phyloP scores from a whole-genome alignment of 2,113 vertebrate species.

The Oncorhynchus kisutch region DNA sequence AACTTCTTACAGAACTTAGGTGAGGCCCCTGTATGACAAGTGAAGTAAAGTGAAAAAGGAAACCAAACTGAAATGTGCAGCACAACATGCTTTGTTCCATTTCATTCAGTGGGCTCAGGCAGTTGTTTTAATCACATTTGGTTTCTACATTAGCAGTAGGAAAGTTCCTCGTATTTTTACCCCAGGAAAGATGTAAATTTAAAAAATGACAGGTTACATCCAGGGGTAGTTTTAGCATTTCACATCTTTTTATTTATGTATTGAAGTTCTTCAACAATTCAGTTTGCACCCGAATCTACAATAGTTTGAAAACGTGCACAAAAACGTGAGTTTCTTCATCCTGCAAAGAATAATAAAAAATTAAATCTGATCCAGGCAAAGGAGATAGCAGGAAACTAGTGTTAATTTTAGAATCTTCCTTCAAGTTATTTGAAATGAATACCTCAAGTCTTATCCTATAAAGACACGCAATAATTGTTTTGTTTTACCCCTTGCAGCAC shows the following conservation, averaged over 20 bases:
- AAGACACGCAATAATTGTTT: constrained; percentile 62
- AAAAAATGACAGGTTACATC: not conserved
- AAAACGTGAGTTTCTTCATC: constrained; percentile 79
- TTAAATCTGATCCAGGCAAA: constrained; percentile 79
- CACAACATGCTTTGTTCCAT: too few relatives aligned
- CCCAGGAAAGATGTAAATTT: not conserved
- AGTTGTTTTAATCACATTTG: not conserved
- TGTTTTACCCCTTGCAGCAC: constrained; percentile 69
- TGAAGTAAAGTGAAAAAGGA: not conserved
- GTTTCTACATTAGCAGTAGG: not conserved
- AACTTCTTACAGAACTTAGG: not conserved
- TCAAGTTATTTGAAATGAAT: constrained; percentile 74
- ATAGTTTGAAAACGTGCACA: constrained; percentile 83
- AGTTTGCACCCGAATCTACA: constrained; percentile 82
- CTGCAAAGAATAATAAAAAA: constrained; percentile 79
- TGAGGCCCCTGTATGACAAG: not conserved
- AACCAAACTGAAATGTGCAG: not conserved
- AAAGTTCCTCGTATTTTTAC: not conserved
- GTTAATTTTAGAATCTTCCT: constrained; percentile 75
- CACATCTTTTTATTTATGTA: constrained; percentile 80
- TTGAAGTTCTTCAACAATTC: constrained; percentile 77
- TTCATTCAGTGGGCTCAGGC: too few relatives aligned
- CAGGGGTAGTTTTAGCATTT: constrained; percentile 67
- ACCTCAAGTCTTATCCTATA: constrained; percentile 67
- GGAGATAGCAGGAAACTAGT: constrained; percentile 77